Percentiles rank a stretch among this genome's conserved stretches.
Evolutionary conservation across 2,888 invertebrate genomes (phyloP).

Genomic region (Drosophila algonquin): DNA sequence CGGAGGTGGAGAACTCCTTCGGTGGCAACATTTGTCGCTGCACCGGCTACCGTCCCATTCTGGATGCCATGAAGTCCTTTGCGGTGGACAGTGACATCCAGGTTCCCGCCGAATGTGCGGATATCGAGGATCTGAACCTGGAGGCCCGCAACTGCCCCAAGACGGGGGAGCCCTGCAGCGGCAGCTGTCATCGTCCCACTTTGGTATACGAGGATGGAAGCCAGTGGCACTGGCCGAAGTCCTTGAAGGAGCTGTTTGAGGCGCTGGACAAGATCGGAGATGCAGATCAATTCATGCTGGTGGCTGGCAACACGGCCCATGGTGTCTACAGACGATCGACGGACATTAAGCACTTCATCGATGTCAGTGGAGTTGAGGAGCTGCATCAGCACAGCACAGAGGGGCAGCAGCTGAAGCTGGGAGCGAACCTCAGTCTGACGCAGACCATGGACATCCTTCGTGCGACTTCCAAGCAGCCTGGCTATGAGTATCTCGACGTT

Average conservation of each 20-base stretch:
- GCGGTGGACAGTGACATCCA: slow-evolving; percentile 86
- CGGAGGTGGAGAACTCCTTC: slow-evolving; percentile 90
- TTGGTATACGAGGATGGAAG: slow-evolving; percentile 63
- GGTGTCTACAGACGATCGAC: slow-evolving; percentile 85
- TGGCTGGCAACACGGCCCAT: slow-evolving; percentile 91
- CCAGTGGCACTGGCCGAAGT: slow-evolving; percentile 80
- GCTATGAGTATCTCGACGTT: slow-evolving; percentile 85
- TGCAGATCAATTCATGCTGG: slow-evolving; percentile 86
- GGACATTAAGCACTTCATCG: slow-evolving; percentile 86
- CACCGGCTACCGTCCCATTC: slow-evolving; percentile 91
- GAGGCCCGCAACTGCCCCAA: slow-evolving; percentile 78
- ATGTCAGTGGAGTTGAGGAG: slow-evolving; percentile 86
- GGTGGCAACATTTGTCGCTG: slow-evolving; percentile 92
- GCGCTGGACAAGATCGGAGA: slow-evolving; percentile 78
- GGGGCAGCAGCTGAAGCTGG: slow-evolving; percentile 66
- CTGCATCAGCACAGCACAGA: slow-evolving; percentile 84
- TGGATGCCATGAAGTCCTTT: slow-evolving; percentile 91
- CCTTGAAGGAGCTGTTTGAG: slow-evolving; percentile 62
- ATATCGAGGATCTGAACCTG: slow-evolving; percentile 83
- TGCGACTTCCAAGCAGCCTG: slow-evolving; percentile 77
- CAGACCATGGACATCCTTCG: slow-evolving; percentile 84
- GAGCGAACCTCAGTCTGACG: slow-evolving; percentile 85
- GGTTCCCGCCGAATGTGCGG: slow-evolving; percentile 83
- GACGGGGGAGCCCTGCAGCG: slow-evolving; percentile 79
- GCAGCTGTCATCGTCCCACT: slow-evolving; percentile 63